Conservation (phyloP, 2,888 invertebrate species). For the Malthinus flaveolus region DNA sequence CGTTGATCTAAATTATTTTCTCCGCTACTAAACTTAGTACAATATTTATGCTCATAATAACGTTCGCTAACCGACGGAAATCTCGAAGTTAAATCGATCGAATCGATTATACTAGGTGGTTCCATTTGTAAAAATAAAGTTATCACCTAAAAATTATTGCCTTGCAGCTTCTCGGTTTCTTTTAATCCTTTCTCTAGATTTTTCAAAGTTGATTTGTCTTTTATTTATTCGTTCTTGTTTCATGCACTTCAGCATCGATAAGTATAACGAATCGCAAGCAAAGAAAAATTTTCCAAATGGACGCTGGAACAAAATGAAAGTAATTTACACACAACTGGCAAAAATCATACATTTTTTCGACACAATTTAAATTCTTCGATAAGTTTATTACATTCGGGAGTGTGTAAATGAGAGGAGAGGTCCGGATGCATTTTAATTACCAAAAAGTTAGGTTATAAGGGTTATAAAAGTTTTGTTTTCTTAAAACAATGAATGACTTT, state of each 20-base stretch:
- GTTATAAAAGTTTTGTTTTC: no score
- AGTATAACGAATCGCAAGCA: slow-evolving; percentile 65
- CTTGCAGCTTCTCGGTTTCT: slow-evolving; percentile 43
- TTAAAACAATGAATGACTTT: no score
- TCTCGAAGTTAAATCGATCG: slow-evolving; percentile 56
- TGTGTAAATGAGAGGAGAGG: slow-evolving; percentile 73
- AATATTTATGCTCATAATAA: slow-evolving; percentile 74
- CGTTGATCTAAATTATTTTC: slow-evolving; percentile 70
- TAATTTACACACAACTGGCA: not conserved
- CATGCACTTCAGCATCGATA: slow-evolving; percentile 66
- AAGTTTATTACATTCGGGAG: slow-evolving; percentile 75
- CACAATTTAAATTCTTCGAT: slow-evolving; percentile 71
- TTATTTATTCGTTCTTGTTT: slow-evolving; percentile 62
- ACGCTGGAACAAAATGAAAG: slow-evolving; percentile 58
- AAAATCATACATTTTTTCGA: slow-evolving; percentile 64
- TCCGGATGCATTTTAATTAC: slow-evolving; percentile 67
- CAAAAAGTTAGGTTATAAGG: not conserved
- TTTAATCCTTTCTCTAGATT: slow-evolving; percentile 56
- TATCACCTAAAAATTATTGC: not conserved
- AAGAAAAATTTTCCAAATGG: slow-evolving; percentile 67
- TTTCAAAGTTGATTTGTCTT: slow-evolving; percentile 60
- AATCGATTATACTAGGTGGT: slow-evolving; percentile 61
- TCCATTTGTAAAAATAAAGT: slow-evolving; percentile 33
- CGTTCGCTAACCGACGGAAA: slow-evolving; percentile 72
- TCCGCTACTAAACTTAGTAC: slow-evolving; percentile 60